Evolutionary conservation across 2,888 invertebrate species (phyloP).

Genomic region (Frankliniella intonsa): DNA sequence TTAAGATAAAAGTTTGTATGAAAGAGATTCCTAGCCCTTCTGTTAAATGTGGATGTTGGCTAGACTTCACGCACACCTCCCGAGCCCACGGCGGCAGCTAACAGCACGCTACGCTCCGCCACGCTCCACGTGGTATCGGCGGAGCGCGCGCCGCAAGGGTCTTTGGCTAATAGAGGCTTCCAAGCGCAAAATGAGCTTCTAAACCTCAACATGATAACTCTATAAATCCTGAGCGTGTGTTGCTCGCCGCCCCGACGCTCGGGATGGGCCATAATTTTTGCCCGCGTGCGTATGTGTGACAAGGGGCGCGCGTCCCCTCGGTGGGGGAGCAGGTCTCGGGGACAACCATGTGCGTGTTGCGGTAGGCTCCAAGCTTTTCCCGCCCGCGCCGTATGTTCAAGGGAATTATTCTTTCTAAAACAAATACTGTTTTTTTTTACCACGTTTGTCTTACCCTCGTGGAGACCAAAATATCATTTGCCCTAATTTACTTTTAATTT

Average conservation of each 20-base stretch:
- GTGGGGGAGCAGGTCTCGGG: neutral
- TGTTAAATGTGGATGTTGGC: too few species aligned
- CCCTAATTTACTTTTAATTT: neutral
- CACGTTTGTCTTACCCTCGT: too few species aligned
- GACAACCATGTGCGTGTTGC: neutral
- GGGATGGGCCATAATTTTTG: neutral
- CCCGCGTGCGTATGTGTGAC: neutral
- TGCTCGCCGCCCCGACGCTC: neutral
- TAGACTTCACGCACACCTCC: too few species aligned
- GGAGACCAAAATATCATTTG: neutral
- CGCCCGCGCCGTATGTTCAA: neutral
- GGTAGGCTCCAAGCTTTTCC: neutral
- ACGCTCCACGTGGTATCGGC: neutral
- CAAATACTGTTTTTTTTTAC: neutral
- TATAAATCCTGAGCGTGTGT: constrained; percentile 1
- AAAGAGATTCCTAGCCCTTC: too few species aligned
- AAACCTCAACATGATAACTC: constrained; percentile 8
- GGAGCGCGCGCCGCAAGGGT: neutral
- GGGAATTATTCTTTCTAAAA: neutral
- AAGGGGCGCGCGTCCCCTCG: neutral
- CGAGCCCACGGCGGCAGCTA: too few species aligned
- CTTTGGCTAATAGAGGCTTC: neutral
- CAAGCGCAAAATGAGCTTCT: constrained; percentile 16
- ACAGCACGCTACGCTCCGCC: neutral
- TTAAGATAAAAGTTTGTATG: too few species aligned